Evolutionary conservation across 2,888 invertebrate genomes (phyloP), one percentile per base, ranked within the genome.

Genomic region (Drosophila borealis): DNA sequence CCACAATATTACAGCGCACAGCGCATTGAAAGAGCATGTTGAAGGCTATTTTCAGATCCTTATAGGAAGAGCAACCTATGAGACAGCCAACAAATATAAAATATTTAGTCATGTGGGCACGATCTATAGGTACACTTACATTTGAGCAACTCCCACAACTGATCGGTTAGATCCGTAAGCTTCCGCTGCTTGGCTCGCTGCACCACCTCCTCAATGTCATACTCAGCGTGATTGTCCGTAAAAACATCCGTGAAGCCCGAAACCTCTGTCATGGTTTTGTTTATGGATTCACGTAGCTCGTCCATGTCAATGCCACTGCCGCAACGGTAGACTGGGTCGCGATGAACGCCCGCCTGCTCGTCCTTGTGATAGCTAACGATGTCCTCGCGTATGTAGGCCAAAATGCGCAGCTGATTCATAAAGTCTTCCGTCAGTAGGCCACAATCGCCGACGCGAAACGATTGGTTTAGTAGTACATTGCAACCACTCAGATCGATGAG

Each of bases 1-100:
- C 92, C 86, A 92, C 91, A 67, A 92, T 90, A 69, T 92, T 92
- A 56, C 88, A 91, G 51, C 90, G 91, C 14, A 91, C 91, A 4
- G 92, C 92, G 70, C 91, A 92, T 54, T 91, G 91, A 48, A 92
- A 92, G 3, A 92, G 73, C 70, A 90, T 86, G 46, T 89, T 87
- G 19, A 92, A 90, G 2, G 90, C 92, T 42, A 83, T 70, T 70
- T 92, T 92, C 1, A 92, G 81, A 63, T 91, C 91, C 63, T 87
- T 90, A 57, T 92, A 92, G 8, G 88, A 90, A 6, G 89, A 88
- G 48, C 92, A 92, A 64, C 87, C 92, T 92, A 14, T 13, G 4
- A 1, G 37, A 9, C 46, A 29, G 1, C 5, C 9, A 61, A 0
- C 17, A 17, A 11, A 14, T 29, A 29, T 0, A 29, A 29, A 19